phyloP scores from a whole-genome alignment of 2,888 invertebrate genomes.

The Drosophila seclusa region DNA sequence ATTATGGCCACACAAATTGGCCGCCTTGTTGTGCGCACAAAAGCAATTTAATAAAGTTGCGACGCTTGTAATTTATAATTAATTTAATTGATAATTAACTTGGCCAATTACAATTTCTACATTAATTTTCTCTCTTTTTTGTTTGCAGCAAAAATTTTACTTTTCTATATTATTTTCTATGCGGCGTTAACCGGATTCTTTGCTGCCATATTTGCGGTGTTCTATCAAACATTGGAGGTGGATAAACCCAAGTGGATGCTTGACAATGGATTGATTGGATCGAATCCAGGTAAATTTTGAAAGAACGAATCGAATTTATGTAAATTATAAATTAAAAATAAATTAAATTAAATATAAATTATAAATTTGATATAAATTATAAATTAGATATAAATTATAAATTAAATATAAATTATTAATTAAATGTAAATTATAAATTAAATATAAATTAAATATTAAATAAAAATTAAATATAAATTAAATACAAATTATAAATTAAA shows the following conservation, averaged over 20 bases:
- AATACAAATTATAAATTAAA: too few relatives aligned
- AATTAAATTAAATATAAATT: too few relatives aligned
- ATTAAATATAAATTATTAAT: too few relatives aligned
- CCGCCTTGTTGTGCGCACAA: not conserved
- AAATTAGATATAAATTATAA: too few relatives aligned
- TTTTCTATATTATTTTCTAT: constrained; percentile 99
- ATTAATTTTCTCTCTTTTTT: constrained; percentile 31
- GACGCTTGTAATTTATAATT: not conserved
- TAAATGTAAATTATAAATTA: too few relatives aligned
- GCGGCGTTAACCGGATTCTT: constrained; percentile 96
- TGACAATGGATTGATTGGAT: constrained; percentile 94
- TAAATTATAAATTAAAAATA: too few relatives aligned
- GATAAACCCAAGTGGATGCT: constrained; percentile 96
- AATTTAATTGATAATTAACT: not conserved
- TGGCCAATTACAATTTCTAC: not conserved
- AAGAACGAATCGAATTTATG: not conserved
- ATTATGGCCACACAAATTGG: not conserved
- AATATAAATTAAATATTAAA: too few relatives aligned
- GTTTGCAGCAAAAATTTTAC: constrained; percentile 95
- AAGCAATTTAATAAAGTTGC: not conserved
- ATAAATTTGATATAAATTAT: too few relatives aligned
- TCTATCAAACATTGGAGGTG: constrained; percentile 95
- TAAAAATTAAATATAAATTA: too few relatives aligned
- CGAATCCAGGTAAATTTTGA: constrained; percentile 92
- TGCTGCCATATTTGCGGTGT: constrained; percentile 96